Percentiles rank a stretch among this genome's conserved stretches.
Conservation (phyloP, 2,888 invertebrate species). For the Rhopalosiphum nymphaeae region DNA sequence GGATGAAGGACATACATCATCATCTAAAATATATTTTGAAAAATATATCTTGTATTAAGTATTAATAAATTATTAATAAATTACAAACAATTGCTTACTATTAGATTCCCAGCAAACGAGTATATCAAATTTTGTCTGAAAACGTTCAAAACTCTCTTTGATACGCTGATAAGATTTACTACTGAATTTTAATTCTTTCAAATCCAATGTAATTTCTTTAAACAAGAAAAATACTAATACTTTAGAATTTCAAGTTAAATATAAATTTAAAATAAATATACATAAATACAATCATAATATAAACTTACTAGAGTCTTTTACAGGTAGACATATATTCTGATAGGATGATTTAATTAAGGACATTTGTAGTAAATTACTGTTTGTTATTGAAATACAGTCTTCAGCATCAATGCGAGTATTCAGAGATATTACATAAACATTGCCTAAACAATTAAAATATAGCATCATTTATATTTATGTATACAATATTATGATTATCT, state of each 20-base stretch:
- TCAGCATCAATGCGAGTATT: slow-evolving; percentile 26
- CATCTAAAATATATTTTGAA: slow-evolving; percentile 37
- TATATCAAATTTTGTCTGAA: slow-evolving; percentile 34
- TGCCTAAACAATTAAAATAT: slow-evolving; percentile 14
- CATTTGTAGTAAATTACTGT: slow-evolving; percentile 50
- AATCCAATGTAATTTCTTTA: slow-evolving; percentile 49
- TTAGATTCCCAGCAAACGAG: slow-evolving; percentile 54
- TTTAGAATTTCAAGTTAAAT: not conserved
- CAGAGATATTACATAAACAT: slow-evolving; percentile 45
- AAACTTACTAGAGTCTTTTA: slow-evolving; percentile 45
- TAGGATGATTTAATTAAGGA: slow-evolving; percentile 45
- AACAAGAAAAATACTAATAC: not conserved
- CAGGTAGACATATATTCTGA: slow-evolving; percentile 50
- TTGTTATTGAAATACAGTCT: slow-evolving; percentile 51
- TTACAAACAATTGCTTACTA: not conserved
- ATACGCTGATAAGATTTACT: slow-evolving; percentile 41
- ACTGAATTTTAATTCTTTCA: slow-evolving; percentile 28
- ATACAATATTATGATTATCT: not conserved
- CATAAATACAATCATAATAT: not conserved
- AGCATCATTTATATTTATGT: not conserved
- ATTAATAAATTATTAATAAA: not conserved
- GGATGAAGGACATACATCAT: slow-evolving; percentile 48
- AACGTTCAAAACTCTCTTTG: slow-evolving; percentile 47
- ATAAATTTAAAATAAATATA: not conserved
- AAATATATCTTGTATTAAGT: not conserved